A percentile compares a stretch with the other conserved stretches of the same genome.
These are phyloP conservation scores for Phortica magna DNA, from an alignment of 2,888 invertebrate species.

Conservation along the genomic window DNA sequence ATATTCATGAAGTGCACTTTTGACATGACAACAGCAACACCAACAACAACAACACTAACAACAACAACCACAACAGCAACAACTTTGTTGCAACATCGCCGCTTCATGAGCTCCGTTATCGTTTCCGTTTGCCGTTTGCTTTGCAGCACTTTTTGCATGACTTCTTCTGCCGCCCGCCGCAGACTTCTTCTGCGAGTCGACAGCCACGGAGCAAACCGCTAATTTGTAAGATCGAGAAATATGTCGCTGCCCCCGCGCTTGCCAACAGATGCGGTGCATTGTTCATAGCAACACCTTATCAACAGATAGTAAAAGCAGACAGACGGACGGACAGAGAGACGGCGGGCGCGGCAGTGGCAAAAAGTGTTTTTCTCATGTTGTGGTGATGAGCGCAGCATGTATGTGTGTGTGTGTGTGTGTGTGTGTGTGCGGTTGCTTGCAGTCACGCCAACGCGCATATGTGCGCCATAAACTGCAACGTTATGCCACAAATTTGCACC, in stretches of 20 bases:
- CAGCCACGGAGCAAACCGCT: slow-evolving; percentile 53
- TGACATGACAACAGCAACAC: slow-evolving; percentile 47
- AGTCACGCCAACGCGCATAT: neutral
- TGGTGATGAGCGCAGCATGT: too few species aligned
- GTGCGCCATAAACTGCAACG: slow-evolving; percentile 13
- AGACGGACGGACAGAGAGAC: neutral
- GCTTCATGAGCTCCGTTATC: neutral
- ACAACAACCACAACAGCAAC: slow-evolving; percentile 17
- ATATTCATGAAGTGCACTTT: slow-evolving; percentile 68
- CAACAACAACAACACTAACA: slow-evolving; percentile 30
- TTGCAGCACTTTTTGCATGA: neutral
- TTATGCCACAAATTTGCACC: slow-evolving; percentile 30
- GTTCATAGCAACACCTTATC: slow-evolving; percentile 27
- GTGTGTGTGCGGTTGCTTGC: neutral
- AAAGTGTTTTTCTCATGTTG: too few species aligned
- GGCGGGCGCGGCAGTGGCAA: neutral
- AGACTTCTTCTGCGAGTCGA: neutral
- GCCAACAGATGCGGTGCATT: slow-evolving; percentile 5
- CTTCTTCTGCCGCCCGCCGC: neutral
- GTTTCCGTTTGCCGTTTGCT: neutral
- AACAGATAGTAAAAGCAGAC: neutral
- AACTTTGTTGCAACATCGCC: neutral
- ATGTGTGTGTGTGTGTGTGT: neutral
- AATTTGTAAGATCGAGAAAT: slow-evolving; percentile 51
- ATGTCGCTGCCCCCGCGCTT: slow-evolving; percentile 12